These are phyloP conservation scores for Dione juno DNA, from an alignment of 2,888 invertebrate genomes.

Conservation along the genomic window DNA sequence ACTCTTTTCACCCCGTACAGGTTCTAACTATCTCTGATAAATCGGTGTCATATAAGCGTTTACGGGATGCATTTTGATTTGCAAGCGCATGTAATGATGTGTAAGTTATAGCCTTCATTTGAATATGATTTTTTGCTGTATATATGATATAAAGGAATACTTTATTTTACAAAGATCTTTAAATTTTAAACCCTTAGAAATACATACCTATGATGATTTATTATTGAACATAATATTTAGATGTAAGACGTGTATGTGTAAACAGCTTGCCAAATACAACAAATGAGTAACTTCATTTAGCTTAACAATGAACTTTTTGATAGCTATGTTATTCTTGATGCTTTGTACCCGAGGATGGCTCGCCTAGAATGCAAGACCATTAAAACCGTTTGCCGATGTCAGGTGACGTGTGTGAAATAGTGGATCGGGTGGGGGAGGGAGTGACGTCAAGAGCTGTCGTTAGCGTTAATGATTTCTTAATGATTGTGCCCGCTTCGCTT, in stretches of 20 bases:
- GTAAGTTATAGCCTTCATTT: constrained; percentile 32
- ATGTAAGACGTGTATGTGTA: background rate
- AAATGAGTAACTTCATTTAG: background rate
- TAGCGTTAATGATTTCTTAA: constrained; percentile 69
- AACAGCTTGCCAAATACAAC: background rate
- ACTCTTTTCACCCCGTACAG: constrained; percentile 76
- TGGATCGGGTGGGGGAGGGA: constrained; percentile 44
- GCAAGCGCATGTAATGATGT: constrained; percentile 39
- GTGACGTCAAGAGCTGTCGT: constrained; percentile 56
- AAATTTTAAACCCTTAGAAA: background rate
- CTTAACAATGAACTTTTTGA: background rate
- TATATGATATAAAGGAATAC: constrained; percentile 1
- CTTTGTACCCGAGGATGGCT: constrained; percentile 26
- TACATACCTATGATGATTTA: background rate
- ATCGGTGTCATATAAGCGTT: constrained; percentile 65
- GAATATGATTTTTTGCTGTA: background rate
- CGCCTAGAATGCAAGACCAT: constrained; percentile 35
- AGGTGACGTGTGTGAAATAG: constrained; percentile 41
- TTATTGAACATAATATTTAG: too few relatives aligned
- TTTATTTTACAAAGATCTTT: background rate
- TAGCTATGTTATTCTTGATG: constrained; percentile 27
- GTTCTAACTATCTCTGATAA: constrained; percentile 74
- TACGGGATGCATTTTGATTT: constrained; percentile 47
- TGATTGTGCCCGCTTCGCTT: constrained; percentile 56
- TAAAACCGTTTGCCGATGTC: constrained; percentile 39